Percentiles rank a stretch among this genome's conserved stretches.
Conservation (phyloP, 2,797 vertebrate genomes). For the Leuciscus waleckii region DNA sequence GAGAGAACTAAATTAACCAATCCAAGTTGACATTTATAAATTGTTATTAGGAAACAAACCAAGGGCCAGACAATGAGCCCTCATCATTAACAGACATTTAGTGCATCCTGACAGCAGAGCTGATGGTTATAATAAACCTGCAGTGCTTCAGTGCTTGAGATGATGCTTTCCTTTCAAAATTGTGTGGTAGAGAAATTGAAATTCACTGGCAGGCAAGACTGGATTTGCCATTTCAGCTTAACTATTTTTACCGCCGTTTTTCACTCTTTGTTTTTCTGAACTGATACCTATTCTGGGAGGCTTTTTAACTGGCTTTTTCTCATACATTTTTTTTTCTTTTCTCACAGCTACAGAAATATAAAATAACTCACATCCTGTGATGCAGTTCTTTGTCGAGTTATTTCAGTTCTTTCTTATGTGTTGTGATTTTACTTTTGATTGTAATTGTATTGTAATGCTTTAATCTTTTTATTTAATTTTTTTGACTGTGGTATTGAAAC, state of each 20-base stretch:
- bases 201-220: neutral
- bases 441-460: neutral
- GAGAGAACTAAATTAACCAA: neutral
- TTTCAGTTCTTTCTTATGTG: neutral
- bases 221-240: neutral
- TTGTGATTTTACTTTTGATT: neutral
- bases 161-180: neutral
- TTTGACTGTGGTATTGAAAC: neutral
- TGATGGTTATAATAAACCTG: slow-evolving; percentile 15
- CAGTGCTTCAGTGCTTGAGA: neutral
- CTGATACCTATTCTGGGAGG: neutral
- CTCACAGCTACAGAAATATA: neutral
- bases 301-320: neutral
- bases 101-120: neutral
- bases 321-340: too few relatives aligned
- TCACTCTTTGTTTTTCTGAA: neutral
- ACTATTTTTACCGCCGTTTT: neutral
- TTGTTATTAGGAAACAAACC: neutral
- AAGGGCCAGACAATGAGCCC: neutral
- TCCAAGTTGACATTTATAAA: neutral
- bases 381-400: neutral
- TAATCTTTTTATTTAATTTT: neutral
- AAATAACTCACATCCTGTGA: neutral
- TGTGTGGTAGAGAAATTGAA: neutral
- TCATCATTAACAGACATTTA: neutral